These are phyloP conservation scores for Parus major DNA, from an alignment of 2,113 vertebrate species.

Conservation along the genomic window DNA sequence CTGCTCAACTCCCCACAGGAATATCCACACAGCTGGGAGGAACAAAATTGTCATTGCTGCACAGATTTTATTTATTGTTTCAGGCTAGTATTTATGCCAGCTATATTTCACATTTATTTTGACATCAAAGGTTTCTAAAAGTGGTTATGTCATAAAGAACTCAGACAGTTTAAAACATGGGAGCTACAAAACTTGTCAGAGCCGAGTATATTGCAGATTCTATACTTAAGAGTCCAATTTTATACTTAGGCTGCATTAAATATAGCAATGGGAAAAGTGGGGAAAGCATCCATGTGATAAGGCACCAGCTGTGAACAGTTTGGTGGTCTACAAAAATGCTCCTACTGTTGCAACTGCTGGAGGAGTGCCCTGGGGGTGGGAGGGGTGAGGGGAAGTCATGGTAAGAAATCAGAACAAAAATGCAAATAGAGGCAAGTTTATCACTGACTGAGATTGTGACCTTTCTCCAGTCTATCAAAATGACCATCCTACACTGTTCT, in stretches of 20 bases:
- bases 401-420: not conserved
- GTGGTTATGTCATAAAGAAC: not conserved
- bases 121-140: not conserved
- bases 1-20: not conserved
- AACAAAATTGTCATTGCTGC: not conserved
- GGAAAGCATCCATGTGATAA: not conserved
- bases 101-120: slow-evolving; percentile 4
- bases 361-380: accelerated
- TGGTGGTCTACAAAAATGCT: not conserved
- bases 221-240: not conserved
- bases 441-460: not conserved
- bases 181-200: not conserved
- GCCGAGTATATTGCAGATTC: not conserved
- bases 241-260: not conserved
- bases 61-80: slow-evolving; percentile 6
- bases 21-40: not conserved
- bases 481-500: not conserved
- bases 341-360: not conserved
- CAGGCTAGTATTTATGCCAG: not conserved
- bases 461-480: not conserved
- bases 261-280: not conserved
- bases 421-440: not conserved
- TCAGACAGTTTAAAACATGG: not conserved
- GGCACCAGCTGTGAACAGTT: slow-evolving; percentile 2
- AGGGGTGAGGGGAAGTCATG: not conserved